Percentiles rank a stretch among this genome's conserved stretches.
Evolutionary conservation across 2,888 invertebrate species (phyloP).

Genomic region (Cryptocheilus praepositus): DNA sequence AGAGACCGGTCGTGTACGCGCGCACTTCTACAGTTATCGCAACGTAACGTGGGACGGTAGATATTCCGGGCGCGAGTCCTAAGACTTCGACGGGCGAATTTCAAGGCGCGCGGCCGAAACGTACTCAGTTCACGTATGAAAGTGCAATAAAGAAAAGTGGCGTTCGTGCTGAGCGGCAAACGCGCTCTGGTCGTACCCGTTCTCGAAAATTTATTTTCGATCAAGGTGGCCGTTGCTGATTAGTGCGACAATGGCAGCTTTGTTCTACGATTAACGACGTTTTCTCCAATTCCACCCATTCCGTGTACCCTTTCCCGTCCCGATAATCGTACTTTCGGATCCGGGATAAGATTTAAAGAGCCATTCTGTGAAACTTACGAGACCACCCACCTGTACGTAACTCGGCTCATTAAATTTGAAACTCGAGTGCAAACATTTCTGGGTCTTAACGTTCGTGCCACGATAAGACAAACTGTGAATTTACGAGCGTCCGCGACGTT

Average conservation of each 20-base stretch:
- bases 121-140: constrained; percentile 57
- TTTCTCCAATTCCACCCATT: constrained; percentile 59
- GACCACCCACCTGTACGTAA: constrained; percentile 15
- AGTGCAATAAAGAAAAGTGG: constrained; percentile 62
- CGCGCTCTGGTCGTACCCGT: constrained; percentile 16
- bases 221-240: constrained; percentile 56
- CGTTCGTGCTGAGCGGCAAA: constrained; percentile 51
- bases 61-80: constrained; percentile 39
- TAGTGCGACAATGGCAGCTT: constrained; percentile 55
- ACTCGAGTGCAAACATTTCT: constrained; percentile 21
- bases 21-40: constrained; percentile 33
- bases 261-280: constrained; percentile 59
- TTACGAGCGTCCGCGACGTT: constrained; percentile 14
- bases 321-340: constrained; percentile 57
- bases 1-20: neutral
- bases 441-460: constrained; percentile 8
- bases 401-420: constrained; percentile 47
- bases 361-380: constrained; percentile 49
- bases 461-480: constrained; percentile 23
- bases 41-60: constrained; percentile 37
- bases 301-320: constrained; percentile 47
- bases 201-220: constrained; percentile 54
- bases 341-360: constrained; percentile 55
- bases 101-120: constrained; percentile 37
- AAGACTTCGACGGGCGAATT: constrained; percentile 41